Conservation (phyloP, 2,888 invertebrate genomes). For the Mythimna pallens region DNA sequence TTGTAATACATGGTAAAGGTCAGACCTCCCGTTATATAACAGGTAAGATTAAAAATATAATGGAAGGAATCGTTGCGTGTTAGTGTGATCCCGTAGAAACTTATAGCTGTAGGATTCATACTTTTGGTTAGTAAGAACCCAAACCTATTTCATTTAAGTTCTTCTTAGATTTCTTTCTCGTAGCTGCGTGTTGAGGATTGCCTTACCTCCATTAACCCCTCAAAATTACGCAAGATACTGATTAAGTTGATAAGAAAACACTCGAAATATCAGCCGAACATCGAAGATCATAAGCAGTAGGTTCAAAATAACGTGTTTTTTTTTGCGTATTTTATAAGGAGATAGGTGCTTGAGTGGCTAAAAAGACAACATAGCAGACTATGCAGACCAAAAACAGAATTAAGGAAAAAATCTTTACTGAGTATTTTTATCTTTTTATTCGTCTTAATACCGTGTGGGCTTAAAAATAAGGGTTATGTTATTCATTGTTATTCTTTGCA, state of each 20-base stretch:
- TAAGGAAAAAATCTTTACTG: no score
- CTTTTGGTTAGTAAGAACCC: background rate
- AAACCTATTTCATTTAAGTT: background rate
- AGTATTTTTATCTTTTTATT: background rate
- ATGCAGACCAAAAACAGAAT: no score
- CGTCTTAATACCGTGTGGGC: background rate
- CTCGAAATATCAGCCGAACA: no score
- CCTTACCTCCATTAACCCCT: background rate
- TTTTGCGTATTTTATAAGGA: no score
- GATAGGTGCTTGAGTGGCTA: no score
- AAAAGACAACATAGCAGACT: no score
- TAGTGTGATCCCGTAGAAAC: conserved; percentile 28
- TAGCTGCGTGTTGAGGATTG: background rate
- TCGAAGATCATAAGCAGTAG: no score
- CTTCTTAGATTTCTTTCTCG: background rate
- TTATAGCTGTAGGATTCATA: conserved; percentile 25
- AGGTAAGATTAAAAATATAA: conserved; percentile 32
- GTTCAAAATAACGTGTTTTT: no score
- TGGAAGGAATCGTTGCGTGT: conserved; percentile 29
- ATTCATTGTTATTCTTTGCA: background rate
- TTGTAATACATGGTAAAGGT: conserved; percentile 37
- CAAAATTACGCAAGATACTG: no score
- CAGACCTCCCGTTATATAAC: conserved; percentile 17
- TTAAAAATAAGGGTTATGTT: background rate
- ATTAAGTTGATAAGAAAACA: no score